Evolutionary conservation across 2,888 invertebrate genomes (phyloP).

Genomic region (Zygaena filipendulae): DNA sequence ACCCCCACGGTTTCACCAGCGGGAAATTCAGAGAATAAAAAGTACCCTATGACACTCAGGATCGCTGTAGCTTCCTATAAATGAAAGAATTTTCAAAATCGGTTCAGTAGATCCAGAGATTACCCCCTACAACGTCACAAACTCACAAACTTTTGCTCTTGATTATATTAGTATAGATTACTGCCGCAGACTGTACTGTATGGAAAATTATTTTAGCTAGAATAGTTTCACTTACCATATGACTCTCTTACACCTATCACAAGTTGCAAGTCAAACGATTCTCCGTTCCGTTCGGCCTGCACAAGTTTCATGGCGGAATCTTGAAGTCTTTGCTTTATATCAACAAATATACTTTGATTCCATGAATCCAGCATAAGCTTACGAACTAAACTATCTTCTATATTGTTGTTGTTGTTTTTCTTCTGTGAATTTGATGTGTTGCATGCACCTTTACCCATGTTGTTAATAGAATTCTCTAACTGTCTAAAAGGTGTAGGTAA

Average conservation of each 20-base stretch:
- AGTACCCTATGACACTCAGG: too few species aligned
- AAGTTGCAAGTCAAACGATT: constrained; percentile 96
- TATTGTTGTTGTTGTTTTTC: constrained; percentile 66
- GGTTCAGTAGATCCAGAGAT: too few species aligned
- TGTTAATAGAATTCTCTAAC: constrained; percentile 85
- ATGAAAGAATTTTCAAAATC: too few species aligned
- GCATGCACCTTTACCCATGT: constrained; percentile 51
- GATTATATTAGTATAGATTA: too few species aligned
- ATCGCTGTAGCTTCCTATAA: too few species aligned
- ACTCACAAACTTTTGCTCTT: too few species aligned
- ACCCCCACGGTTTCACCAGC: too few species aligned
- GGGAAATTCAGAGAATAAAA: too few species aligned
- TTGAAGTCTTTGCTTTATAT: constrained; percentile 92
- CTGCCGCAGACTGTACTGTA: too few species aligned
- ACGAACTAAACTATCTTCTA: constrained; percentile 92
- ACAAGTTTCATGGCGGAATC: constrained; percentile 98
- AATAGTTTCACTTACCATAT: constrained; percentile 87
- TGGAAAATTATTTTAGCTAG: too few species aligned
- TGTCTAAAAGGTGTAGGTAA: constrained; percentile 96
- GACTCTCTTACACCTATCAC: constrained; percentile 98
- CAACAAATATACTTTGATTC: constrained; percentile 97
- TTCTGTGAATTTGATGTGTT: constrained; percentile 51
- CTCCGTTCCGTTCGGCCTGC: constrained; percentile 95
- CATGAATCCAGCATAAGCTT: constrained; percentile 98
- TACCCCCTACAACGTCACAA: too few species aligned